Evolutionary conservation across 2,888 invertebrate genomes (phyloP).

Genomic region (Scaeva pyrastri): DNA sequence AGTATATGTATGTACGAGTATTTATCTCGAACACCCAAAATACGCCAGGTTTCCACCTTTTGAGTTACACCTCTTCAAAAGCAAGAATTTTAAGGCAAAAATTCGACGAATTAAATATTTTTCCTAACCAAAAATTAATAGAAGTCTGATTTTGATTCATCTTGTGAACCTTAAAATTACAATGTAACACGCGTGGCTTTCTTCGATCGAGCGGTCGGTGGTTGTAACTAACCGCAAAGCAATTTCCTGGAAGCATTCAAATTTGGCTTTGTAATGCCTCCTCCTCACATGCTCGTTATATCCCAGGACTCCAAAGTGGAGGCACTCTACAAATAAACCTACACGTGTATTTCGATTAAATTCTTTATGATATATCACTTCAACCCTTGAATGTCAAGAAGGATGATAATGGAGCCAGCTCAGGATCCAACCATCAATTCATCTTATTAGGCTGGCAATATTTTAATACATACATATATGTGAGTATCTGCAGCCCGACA

Average conservation of each 20-base stretch:
- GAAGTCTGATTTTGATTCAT: slow-evolving; percentile 49
- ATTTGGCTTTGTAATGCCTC: neutral
- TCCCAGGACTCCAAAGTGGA: neutral
- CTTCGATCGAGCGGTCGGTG: neutral
- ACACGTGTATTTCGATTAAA: slow-evolving; percentile 51
- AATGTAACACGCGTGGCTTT: slow-evolving; percentile 18
- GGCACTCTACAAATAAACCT: neutral
- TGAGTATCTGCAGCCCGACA: too few species aligned
- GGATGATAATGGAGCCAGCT: slow-evolving; percentile 42
- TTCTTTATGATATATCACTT: slow-evolving; percentile 47
- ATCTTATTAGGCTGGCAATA: slow-evolving; percentile 5
- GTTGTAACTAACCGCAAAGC: slow-evolving; percentile 30
- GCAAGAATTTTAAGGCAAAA: neutral
- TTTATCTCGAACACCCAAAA: slow-evolving; percentile 28
- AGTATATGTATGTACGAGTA: too few species aligned
- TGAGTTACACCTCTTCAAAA: neutral
- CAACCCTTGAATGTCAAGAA: slow-evolving; percentile 42
- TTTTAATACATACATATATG: neutral
- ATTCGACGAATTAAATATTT: slow-evolving; percentile 16
- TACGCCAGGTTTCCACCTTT: neutral
- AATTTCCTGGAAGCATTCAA: slow-evolving; percentile 31
- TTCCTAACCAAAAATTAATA: slow-evolving; percentile 31
- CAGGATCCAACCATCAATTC: slow-evolving; percentile 28
- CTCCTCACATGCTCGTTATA: neutral
- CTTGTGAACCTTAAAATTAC: neutral